Conservation (phyloP, 2,113 vertebrate species). For the Natator depressus region DNA sequence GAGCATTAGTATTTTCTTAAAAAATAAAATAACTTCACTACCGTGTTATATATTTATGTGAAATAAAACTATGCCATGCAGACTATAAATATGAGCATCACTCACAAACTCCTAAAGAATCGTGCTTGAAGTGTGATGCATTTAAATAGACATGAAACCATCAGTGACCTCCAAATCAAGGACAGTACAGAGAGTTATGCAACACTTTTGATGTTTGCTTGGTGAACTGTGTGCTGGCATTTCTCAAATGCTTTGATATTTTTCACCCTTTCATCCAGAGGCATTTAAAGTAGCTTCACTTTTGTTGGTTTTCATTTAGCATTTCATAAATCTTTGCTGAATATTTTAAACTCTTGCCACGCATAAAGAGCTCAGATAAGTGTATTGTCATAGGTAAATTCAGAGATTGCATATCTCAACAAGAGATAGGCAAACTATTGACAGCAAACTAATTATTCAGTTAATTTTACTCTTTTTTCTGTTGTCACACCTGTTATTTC, state of each 20-base stretch:
- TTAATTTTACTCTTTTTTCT: neutral
- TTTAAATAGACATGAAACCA: slow-evolving; percentile 39
- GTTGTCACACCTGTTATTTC: neutral
- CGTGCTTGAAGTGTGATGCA: slow-evolving; percentile 4
- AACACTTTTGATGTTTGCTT: neutral
- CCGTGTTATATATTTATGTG: neutral
- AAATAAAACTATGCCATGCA: slow-evolving; percentile 1
- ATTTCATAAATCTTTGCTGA: neutral
- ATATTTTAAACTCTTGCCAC: neutral
- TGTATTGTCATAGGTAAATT: neutral
- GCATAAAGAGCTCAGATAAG: neutral
- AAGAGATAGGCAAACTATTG: neutral
- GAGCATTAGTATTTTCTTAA: neutral
- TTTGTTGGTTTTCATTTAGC: neutral
- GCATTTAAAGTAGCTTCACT: slow-evolving; percentile 5
- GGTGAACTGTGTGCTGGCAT: neutral
- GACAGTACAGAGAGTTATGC: neutral
- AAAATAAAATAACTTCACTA: neutral
- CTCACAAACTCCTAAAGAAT: slow-evolving; percentile 11
- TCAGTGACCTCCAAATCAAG: neutral
- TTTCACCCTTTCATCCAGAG: slow-evolving; percentile 14
- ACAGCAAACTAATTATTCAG: neutral
- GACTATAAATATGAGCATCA: neutral
- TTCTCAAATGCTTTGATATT: slow-evolving; percentile 8
- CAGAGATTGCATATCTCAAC: neutral